These are phyloP conservation scores for Mungos mungo DNA, from an alignment of 2,113 vertebrate species.

Conservation along the genomic window DNA sequence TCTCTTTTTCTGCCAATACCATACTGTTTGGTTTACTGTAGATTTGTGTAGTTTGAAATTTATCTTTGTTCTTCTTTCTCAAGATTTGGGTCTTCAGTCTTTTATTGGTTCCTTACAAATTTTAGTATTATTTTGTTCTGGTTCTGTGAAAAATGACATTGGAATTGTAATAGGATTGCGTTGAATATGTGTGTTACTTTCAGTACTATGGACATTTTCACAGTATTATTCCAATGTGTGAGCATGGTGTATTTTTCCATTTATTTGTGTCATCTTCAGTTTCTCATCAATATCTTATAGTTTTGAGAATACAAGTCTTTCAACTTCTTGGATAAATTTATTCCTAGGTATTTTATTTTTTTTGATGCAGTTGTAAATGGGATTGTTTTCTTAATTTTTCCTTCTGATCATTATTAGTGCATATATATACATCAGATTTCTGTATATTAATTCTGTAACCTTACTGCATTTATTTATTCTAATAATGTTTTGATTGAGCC, in stretches of 20 bases:
- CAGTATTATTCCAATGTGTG: not conserved
- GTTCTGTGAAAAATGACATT: not conserved
- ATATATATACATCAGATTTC: not conserved
- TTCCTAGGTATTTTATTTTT: not conserved
- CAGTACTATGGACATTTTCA: not conserved
- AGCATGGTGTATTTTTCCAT: not conserved
- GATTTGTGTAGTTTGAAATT: not conserved
- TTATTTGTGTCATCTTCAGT: not conserved
- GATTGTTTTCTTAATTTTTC: not conserved
- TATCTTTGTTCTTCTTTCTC: not conserved
- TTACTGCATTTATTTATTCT: not conserved
- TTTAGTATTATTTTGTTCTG: not conserved
- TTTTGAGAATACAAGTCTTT: not conserved
- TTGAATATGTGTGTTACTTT: not conserved
- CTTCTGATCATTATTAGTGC: not conserved
- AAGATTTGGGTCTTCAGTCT: not conserved
- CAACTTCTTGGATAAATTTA: not conserved
- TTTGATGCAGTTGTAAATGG: not conserved
- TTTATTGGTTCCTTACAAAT: not conserved
- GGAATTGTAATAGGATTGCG: not conserved
- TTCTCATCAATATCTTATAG: not conserved
- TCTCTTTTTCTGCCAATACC: not conserved
- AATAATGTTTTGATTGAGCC: not conserved
- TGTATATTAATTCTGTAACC: not conserved
- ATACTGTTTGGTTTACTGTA: not conserved